Base-by-base conservation (phyloP, 1,140 invertebrate species). In the Apis dorsata region DNA sequence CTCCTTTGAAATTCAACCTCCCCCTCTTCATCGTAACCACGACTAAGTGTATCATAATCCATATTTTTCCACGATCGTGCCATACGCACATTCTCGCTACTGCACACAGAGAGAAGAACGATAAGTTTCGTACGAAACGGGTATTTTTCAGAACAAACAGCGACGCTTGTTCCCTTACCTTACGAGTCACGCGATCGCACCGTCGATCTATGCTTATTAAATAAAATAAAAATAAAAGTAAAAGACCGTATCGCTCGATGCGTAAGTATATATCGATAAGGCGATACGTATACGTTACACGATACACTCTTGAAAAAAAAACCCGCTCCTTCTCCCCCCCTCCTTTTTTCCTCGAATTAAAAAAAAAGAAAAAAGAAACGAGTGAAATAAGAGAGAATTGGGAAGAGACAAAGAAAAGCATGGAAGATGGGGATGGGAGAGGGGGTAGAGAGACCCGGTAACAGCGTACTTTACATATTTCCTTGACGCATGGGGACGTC, bases 401-500 rank as follows among this genome's bases (percentile, higher is more conserved):
- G 7, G 60, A 17, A 21, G 71, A 19, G 53, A 73, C 24, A 59
- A 57, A 13, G 76, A 55, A 24, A 55, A 60, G 12, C 17, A 28
- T 57, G 76, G 51, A 24, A 24, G 24, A 24, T 24, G 24, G 24
- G 10, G 44, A 34, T 34, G 34, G 34, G 10, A 44, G 57, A 51
- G 59, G 59, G 59, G 12, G 19, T 19, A 3, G 34, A 44, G 34
- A 24, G 15, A 28, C n/a, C 8, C 28, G 24, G 66, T 44, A 44
- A 11, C 13, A 44, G 57, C 55, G 72, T 74, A 74, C 13, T 75
- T 62, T 75, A 59, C 72, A 75, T 75, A 63, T 44, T 62, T 62
- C 34, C 21, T 17, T 9, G n/a, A 11, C 34, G 66, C 69, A 78
- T 62, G 70, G 63, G 34, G 85, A 77, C 84, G 74, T 73, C 60